Conservation (phyloP, 2,113 vertebrate genomes). For the Thalassarche chlororhynchos region DNA sequence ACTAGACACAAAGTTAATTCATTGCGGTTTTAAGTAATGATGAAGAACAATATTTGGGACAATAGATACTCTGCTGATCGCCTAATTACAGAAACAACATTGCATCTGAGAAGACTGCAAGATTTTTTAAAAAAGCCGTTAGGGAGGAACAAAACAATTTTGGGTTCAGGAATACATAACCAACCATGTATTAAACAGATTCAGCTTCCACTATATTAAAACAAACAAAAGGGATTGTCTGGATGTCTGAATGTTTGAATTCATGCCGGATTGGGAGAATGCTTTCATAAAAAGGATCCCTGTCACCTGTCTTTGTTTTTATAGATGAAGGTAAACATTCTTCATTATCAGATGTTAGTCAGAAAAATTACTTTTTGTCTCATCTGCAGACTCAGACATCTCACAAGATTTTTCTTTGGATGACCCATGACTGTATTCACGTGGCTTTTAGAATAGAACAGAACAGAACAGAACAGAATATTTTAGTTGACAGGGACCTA, state of each 20-base stretch:
- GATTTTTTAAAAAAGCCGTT: neutral
- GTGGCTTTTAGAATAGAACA: neutral
- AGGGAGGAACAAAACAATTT: neutral
- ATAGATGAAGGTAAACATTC: neutral
- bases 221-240: neutral
- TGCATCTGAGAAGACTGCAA: neutral
- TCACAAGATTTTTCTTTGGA: neutral
- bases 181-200: rapidly evolving
- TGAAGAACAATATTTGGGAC: neutral
- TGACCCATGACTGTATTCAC: too few species aligned
- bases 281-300: neutral
- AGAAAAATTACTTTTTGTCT: neutral
- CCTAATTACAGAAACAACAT: neutral
- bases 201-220: neutral
- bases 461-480: neutral
- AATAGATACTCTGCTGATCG: neutral
- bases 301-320: neutral
- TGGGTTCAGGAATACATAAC: neutral
- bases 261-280: neutral
- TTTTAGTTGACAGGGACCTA: neutral
- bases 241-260: neutral
- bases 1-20: neutral
- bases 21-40: neutral
- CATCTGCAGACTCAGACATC: neutral
- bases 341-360: neutral